Evolutionary conservation across 1,140 invertebrate species (phyloP).

Genomic region (Hyles euphorbiae): DNA sequence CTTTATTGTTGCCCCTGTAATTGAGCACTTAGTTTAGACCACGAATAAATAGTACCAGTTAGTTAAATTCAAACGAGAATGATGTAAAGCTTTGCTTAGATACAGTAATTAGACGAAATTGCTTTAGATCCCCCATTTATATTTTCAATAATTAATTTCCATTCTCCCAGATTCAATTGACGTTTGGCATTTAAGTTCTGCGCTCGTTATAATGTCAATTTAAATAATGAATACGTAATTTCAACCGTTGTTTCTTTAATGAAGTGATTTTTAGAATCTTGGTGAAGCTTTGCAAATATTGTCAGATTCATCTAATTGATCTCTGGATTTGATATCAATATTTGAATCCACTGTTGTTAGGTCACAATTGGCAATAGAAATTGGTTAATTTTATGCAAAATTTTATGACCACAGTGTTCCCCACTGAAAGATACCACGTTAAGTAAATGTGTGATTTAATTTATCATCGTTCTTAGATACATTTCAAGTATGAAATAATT

Average conservation of each 20-base stretch:
- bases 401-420: no score
- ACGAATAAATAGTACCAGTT: conserved; percentile 20
- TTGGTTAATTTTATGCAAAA: no score
- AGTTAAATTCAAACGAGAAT: conserved; percentile 25
- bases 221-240: conserved; percentile 43
- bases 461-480: no score
- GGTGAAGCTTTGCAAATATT: conserved; percentile 59
- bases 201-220: conserved; percentile 22
- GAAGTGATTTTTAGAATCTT: conserved; percentile 28
- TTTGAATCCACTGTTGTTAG: no score
- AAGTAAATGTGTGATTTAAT: no score
- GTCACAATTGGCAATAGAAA: no score
- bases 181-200: no score
- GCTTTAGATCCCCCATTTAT: conserved; percentile 5
- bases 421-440: no score
- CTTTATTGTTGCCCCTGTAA: conserved; percentile 32
- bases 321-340: background rate
- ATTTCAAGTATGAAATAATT: no score
- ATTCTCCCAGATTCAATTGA: no score
- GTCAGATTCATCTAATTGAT: conserved; percentile 16
- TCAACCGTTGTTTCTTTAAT: no score
- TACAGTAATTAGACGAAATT: conserved; percentile 35
- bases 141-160: background rate
- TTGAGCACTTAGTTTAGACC: conserved; percentile 36
- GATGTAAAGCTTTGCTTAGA: conserved; percentile 65